phyloP scores from a whole-genome alignment of 35 echinoderm and acorn worm species.

The Ophiothrix spiculata region DNA sequence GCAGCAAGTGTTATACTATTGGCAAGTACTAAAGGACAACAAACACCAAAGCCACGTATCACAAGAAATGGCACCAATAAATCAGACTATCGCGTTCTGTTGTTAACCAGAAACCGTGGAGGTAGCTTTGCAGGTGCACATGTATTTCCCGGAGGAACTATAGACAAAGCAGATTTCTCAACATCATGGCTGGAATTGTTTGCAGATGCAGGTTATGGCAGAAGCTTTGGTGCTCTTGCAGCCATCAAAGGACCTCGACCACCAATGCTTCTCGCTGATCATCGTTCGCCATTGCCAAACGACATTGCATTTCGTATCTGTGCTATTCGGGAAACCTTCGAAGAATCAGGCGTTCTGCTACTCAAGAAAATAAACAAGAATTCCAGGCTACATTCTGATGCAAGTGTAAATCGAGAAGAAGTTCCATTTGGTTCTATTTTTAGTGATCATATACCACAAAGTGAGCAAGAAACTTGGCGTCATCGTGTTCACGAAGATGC shows the following conservation, averaged over 20 bases:
- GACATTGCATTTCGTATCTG: slow-evolving; percentile 78
- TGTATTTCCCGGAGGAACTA: slow-evolving; percentile 83
- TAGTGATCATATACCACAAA: background rate
- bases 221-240: slow-evolving; percentile 50
- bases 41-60: too few relatives aligned
- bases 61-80: too few relatives aligned
- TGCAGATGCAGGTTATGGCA: slow-evolving; percentile 26
- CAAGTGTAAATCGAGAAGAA: background rate
- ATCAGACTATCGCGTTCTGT: slow-evolving; percentile 54
- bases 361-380: slow-evolving; percentile 11
- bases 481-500: slow-evolving; percentile 65
- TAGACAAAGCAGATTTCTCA: slow-evolving; percentile 77
- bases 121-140: slow-evolving; percentile 56
- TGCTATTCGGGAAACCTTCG: slow-evolving; percentile 83
- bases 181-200: slow-evolving; percentile 75
- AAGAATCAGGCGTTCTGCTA: slow-evolving; percentile 72
- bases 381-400: background rate
- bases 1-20: slow-evolving; percentile 61
- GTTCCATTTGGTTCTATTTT: background rate
- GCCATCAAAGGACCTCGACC: slow-evolving; percentile 52
- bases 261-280: slow-evolving; percentile 26
- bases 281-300: slow-evolving; percentile 22
- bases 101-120: slow-evolving; percentile 49
- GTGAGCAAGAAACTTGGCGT: slow-evolving; percentile 33
- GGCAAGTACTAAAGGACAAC: slow-evolving; percentile 25